Evolutionary conservation across 2,113 vertebrate genomes (phyloP).

Genomic region (Callochromis pleurospilus): DNA sequence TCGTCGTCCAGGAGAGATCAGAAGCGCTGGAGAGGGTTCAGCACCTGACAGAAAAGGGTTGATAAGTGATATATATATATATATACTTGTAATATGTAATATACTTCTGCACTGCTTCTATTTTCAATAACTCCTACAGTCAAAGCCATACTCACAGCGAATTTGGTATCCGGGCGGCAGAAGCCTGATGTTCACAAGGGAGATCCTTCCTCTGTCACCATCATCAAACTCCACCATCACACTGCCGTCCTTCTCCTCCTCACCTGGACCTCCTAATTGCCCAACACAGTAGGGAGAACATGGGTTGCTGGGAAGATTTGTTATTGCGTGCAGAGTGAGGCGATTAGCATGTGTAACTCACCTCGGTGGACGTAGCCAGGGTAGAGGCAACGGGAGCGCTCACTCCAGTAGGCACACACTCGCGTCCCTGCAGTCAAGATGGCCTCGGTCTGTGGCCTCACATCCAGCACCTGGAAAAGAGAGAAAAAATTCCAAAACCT

Average conservation of each 20-base stretch:
- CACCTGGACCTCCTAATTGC: constrained; percentile 70
- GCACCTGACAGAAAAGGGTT: constrained; percentile 72
- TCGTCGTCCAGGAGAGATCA: constrained; percentile 80
- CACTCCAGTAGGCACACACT: constrained; percentile 96
- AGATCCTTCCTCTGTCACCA: constrained; percentile 90
- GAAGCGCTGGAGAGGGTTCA: constrained; percentile 85
- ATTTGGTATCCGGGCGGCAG: constrained; percentile 93
- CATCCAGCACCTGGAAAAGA: constrained; percentile 80
- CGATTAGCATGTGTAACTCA: constrained; percentile 36
- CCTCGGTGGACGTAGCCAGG: constrained; percentile 89
- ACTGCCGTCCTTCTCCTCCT: constrained; percentile 81
- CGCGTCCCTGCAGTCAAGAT: constrained; percentile 81
- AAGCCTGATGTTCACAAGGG: constrained; percentile 84
- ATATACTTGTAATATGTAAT: not conserved
- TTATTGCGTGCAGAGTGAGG: not conserved
- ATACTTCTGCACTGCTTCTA: not conserved
- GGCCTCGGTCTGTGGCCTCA: constrained; percentile 79
- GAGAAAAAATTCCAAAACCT: not conserved
- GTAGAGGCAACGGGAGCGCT: constrained; percentile 92
- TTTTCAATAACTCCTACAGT: not conserved
- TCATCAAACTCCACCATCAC: constrained; percentile 96
- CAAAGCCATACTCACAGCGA: constrained; percentile 76
- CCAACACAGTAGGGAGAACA: not conserved
- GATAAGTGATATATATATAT: not conserved
- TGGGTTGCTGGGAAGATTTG: not conserved